phyloP scores from a whole-genome alignment of 1,140 invertebrate species.

The Trichonephila clavipes region DNA sequence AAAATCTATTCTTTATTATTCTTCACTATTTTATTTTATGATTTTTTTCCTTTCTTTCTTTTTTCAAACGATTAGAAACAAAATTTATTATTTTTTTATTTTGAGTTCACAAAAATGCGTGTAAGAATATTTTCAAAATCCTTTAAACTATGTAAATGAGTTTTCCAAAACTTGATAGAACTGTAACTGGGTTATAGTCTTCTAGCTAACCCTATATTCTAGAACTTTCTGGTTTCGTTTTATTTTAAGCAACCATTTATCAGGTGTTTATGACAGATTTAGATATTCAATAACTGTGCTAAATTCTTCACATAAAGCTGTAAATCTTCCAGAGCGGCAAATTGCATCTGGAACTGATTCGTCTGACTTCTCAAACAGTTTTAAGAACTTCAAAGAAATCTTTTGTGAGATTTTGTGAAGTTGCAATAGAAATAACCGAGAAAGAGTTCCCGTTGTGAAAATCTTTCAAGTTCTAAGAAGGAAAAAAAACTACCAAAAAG shows the following conservation, averaged over 20 bases:
- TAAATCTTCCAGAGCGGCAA: background rate
- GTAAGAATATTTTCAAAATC: too few relatives aligned
- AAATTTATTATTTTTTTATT: too few relatives aligned
- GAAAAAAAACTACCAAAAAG: background rate
- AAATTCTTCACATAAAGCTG: background rate
- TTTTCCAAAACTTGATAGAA: background rate
- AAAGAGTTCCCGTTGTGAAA: background rate
- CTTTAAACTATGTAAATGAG: background rate
- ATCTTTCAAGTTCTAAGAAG: background rate
- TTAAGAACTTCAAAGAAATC: background rate
- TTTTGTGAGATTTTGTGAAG: background rate
- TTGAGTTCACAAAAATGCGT: too few relatives aligned
- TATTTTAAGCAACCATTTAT: background rate
- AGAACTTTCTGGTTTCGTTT: background rate
- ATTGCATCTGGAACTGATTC: background rate
- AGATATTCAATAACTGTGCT: background rate
- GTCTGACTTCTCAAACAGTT: background rate
- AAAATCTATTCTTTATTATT: too few relatives aligned
- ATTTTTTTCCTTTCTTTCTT: too few relatives aligned
- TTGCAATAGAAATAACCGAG: background rate
- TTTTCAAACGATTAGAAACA: too few relatives aligned
- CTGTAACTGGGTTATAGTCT: background rate
- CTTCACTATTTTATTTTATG: too few relatives aligned
- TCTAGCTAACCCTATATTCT: background rate
- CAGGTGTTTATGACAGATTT: slow-evolving; percentile 10